Evolutionary conservation across 2,113 vertebrate species (phyloP).

Genomic region (Coturnix japonica): DNA sequence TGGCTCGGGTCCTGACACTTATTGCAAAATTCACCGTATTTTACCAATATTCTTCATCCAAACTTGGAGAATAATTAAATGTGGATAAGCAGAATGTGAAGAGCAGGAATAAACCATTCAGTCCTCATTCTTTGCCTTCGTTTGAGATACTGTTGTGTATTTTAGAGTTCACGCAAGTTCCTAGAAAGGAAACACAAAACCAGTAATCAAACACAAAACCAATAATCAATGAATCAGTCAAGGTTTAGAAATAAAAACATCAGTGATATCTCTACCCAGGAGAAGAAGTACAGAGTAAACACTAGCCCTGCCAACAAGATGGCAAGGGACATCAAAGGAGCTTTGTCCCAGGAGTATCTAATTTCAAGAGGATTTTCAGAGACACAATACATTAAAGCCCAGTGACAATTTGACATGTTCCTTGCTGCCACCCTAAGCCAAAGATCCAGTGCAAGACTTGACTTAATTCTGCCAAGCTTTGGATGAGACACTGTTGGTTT

Average conservation of each 20-base stretch:
- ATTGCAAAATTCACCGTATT: background rate
- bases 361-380: conserved; percentile 22
- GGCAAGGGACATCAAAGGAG: background rate
- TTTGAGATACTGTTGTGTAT: background rate
- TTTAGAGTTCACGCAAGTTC: background rate
- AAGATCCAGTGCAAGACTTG: background rate
- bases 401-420: conserved; percentile 33
- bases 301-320: background rate
- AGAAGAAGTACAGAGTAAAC: background rate
- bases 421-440: background rate
- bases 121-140: background rate
- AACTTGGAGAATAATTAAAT: background rate
- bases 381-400: background rate
- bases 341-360: background rate
- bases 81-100: background rate
- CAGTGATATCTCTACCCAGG: background rate
- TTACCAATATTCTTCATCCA: background rate
- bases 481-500: background rate
- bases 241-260: background rate
- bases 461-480: background rate
- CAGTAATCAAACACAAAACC: background rate
- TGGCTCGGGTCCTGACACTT: background rate
- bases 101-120: background rate
- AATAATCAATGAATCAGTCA: background rate
- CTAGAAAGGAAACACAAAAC: background rate